Evolutionary conservation across 2,113 vertebrate species (phyloP).

Genomic region (Pelobates fuscus): DNA sequence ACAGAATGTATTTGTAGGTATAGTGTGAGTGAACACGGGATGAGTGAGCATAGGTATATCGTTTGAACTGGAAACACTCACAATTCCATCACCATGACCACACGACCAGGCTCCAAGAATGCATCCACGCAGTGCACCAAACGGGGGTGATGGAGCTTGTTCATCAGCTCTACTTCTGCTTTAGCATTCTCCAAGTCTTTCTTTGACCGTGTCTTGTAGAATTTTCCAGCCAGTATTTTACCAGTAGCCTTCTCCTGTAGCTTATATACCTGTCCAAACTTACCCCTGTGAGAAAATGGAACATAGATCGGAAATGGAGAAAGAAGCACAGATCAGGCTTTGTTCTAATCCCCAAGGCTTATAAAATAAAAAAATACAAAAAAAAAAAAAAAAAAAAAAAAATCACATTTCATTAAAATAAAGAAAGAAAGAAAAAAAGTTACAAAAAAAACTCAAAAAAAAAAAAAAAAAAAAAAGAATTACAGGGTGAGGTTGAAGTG

Average conservation of each 20-base stretch:
- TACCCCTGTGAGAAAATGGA: conserved; percentile 66
- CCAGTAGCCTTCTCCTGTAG: conserved; percentile 74
- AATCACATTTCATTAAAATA: too few relatives aligned
- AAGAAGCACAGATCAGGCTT: too few relatives aligned
- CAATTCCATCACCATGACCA: conserved; percentile 87
- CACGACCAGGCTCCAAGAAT: conserved; percentile 66
- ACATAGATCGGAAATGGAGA: neutral
- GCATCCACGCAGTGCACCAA: conserved; percentile 80
- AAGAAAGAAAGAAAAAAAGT: too few relatives aligned
- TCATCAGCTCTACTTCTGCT: conserved; percentile 82
- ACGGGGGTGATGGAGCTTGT: conserved; percentile 75
- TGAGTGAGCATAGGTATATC: too few relatives aligned
- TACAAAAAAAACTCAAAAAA: too few relatives aligned
- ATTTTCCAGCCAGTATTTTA: conserved; percentile 77
- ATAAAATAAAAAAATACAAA: too few relatives aligned
- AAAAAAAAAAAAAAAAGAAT: too few relatives aligned
- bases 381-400: too few relatives aligned
- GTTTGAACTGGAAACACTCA: conserved; percentile 73
- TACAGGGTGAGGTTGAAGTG: too few relatives aligned
- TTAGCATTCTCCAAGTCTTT: conserved; percentile 68
- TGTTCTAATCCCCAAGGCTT: too few relatives aligned
- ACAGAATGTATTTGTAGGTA: too few relatives aligned
- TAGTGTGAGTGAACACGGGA: too few relatives aligned
- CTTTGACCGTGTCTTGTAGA: conserved; percentile 64
- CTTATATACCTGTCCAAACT: conserved; percentile 77